These are phyloP conservation scores for Semibalanus balanoides DNA, from an alignment of 1,140 invertebrate species.

Conservation along the genomic window DNA sequence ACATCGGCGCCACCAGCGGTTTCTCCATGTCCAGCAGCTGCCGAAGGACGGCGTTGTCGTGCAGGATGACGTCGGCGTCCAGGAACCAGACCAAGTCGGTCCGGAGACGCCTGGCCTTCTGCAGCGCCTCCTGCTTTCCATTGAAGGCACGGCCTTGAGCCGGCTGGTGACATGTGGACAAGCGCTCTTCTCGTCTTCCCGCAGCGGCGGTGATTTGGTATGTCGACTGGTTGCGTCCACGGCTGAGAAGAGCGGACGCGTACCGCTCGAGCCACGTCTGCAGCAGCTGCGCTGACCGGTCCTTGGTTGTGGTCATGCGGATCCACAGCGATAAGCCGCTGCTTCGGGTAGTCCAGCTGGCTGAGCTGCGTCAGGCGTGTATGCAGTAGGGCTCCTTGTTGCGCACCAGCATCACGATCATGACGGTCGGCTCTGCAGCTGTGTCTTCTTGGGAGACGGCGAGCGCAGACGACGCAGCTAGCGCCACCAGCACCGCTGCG, in stretches of 20 bases:
- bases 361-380: conserved; percentile 72
- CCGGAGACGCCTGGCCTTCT: conserved; percentile 55
- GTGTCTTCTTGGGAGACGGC: not conserved
- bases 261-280: no score
- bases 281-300: conserved; percentile 27
- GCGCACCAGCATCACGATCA: conserved; percentile 62
- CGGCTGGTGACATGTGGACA: conserved; percentile 49
- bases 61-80: conserved; percentile 75
- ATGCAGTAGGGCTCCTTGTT: conserved; percentile 86
- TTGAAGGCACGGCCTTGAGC: conserved; percentile 62
- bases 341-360: conserved; percentile 75
- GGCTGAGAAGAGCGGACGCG: no score
- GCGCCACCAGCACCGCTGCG: not conserved
- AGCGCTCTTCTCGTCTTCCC: conserved; percentile 44
- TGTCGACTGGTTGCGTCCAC: no score
- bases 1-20: conserved; percentile 57
- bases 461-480: not conserved
- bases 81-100: conserved; percentile 75
- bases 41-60: conserved; percentile 50
- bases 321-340: conserved; percentile 76
- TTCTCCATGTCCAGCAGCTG: conserved; percentile 42
- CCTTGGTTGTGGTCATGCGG: conserved; percentile 71
- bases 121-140: conserved; percentile 65
- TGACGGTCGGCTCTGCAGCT: conserved; percentile 46
- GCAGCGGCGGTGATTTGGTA: conserved; percentile 29